Evolutionary conservation across 23 tunicate genomes (phyloP).

Genomic region (Diplosoma virens): DNA sequence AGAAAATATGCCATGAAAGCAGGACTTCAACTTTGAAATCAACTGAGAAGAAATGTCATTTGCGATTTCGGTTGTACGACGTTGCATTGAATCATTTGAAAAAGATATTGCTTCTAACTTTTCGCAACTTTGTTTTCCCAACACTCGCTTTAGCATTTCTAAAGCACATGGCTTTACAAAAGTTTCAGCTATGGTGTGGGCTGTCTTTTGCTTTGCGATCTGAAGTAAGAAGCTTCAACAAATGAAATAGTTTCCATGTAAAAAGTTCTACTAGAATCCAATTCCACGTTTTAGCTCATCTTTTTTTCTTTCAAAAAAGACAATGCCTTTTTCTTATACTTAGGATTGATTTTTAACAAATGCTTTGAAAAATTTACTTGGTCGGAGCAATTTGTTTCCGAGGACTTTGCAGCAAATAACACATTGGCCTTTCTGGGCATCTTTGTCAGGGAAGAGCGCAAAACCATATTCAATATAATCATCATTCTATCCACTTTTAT

Average conservation of each 20-base stretch:
- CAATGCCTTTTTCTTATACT: slow-evolving; percentile 31
- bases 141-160: slow-evolving; percentile 32
- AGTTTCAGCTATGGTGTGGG: slow-evolving; percentile 37
- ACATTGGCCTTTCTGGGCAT: slow-evolving; percentile 37
- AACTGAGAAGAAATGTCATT: slow-evolving; percentile 42
- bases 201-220: slow-evolving; percentile 31
- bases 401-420: slow-evolving; percentile 29
- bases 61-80: slow-evolving; percentile 22
- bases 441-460: slow-evolving; percentile 10
- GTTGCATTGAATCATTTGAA: slow-evolving; percentile 20
- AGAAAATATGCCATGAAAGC: no score
- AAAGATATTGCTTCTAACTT: no score
- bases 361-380: slow-evolving; percentile 30
- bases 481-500: slow-evolving; percentile 1
- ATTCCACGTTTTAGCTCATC: slow-evolving; percentile 25
- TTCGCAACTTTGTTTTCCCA: slow-evolving; percentile 39
- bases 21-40: no score
- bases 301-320: slow-evolving; percentile 21
- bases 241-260: slow-evolving; percentile 11
- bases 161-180: no score
- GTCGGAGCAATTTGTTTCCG: slow-evolving; percentile 16
- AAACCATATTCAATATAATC: slow-evolving; percentile 24
- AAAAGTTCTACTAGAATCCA: slow-evolving; percentile 16
- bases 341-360: slow-evolving; percentile 18
- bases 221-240: slow-evolving; percentile 20